These are phyloP conservation scores for Karalla daura DNA, from an alignment of 2,797 vertebrate species.

Conservation along the genomic window DNA sequence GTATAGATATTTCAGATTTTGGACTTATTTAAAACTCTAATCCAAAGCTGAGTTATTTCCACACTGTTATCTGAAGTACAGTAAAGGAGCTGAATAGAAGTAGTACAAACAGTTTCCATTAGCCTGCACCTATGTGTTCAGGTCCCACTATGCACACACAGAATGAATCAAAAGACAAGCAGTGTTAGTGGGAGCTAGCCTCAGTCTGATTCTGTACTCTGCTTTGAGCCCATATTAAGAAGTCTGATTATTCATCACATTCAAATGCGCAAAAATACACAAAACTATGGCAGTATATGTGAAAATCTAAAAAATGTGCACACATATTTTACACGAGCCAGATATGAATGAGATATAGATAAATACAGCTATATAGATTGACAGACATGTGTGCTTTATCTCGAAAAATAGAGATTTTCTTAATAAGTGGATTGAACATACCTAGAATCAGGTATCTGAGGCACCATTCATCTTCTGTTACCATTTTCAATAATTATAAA, in stretches of 20 bases:
- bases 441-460: no score
- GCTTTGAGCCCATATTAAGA: slow-evolving; percentile 8
- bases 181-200: slow-evolving; percentile 51
- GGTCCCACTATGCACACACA: slow-evolving; percentile 42
- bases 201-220: slow-evolving; percentile 11
- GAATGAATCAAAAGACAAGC: slow-evolving; percentile 66
- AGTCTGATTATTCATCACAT: slow-evolving; percentile 10
- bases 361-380: no score
- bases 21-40: neutral
- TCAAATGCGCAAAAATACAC: no score
- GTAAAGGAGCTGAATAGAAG: slow-evolving; percentile 29
- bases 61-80: neutral
- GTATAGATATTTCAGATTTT: slow-evolving; percentile 20
- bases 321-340: no score
- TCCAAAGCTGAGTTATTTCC: neutral
- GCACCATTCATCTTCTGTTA: no score
- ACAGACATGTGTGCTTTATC: no score
- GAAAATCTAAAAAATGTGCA: no score
- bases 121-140: slow-evolving; percentile 30
- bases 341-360: no score
- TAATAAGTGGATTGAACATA: no score
- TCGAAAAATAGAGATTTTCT: no score
- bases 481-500: slow-evolving; percentile 3
- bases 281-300: no score
- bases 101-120: slow-evolving; percentile 69